Conservation (phyloP, 2,113 vertebrate genomes). For the Pagrus major region DNA sequence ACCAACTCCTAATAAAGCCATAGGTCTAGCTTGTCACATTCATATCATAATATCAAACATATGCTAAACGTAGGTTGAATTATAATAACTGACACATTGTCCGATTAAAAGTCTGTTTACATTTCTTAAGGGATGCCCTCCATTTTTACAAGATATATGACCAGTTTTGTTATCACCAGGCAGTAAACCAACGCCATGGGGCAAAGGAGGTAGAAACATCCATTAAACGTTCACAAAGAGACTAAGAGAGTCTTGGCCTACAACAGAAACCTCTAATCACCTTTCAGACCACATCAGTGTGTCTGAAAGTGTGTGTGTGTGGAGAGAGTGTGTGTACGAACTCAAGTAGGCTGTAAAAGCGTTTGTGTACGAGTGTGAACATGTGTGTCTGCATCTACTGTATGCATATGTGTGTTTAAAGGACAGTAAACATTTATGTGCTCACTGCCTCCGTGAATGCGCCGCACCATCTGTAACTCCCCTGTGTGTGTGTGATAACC, state of each 20-base stretch:
- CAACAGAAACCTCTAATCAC: not conserved
- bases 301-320: not conserved
- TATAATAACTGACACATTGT: not conserved
- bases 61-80: not conserved
- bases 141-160: not conserved
- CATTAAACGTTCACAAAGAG: not conserved
- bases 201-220: not conserved
- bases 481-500: not conserved
- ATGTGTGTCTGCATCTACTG: not conserved
- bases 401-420: not conserved
- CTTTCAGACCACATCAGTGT: not conserved
- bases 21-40: not conserved
- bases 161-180: not conserved
- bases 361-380: too few species aligned
- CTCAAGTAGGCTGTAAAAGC: not conserved
- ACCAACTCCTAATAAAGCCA: not conserved
- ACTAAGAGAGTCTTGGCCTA: not conserved
- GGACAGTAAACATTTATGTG: conserved; percentile 6
- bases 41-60: not conserved
- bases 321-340: not conserved
- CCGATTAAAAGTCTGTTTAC: too few species aligned
- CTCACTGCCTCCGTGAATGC: not conserved
- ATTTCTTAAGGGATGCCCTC: not conserved
- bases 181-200: not conserved
- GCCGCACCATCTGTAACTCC: not conserved